Evolutionary conservation across 2,113 vertebrate species (phyloP), one percentile per base, ranked within the genome.

Genomic region (Mionectes macconnelli): DNA sequence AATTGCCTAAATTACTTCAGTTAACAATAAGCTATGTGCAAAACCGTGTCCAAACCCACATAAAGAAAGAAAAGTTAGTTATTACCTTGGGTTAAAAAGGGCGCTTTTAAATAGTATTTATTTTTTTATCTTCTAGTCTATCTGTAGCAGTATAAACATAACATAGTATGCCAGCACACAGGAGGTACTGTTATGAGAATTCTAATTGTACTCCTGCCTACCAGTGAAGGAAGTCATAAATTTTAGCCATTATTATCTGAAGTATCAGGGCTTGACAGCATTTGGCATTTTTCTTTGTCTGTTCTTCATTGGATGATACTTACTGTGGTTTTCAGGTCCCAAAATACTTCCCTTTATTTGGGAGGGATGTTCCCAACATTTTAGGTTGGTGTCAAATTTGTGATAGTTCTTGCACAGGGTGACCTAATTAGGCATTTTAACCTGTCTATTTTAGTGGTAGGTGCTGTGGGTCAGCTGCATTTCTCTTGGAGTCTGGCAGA

Each of bases 241-340:
- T 97, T 97, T 97, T 89, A 93, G 89, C 96, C 63, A 86, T 97
- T 97, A 96, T 95, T 97, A 96, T 95, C 80, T 95, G 89, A 97
- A 97, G 80, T 94, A 96, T 95, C 74, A 76, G 80, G 64, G 64
- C 86, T 96, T 96, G 87, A 86, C 27, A 76, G 86, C 22, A 37
- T 94, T 83, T 92, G 67, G 72, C 75, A 53, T 87, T 94, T 97
- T 94, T 93, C 76, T 97, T 87, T 84, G 50, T 87, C 96, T 96
- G 60, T 95, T 97, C 57, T 74, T 97, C 84, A 27, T 52, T 95
- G 91, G 42, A 39, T 4, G 8, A 52, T 91, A 81, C 62, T 84
- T 94, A 68, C 35, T 85, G 74, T 82, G 68, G 6, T 91, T 96
- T 93, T 97, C 86, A 68, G 67, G 85, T 88, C 64, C 28, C 68